Evolutionary conservation across 2,888 invertebrate genomes (phyloP).

Genomic region (Aphodius granarius): DNA sequence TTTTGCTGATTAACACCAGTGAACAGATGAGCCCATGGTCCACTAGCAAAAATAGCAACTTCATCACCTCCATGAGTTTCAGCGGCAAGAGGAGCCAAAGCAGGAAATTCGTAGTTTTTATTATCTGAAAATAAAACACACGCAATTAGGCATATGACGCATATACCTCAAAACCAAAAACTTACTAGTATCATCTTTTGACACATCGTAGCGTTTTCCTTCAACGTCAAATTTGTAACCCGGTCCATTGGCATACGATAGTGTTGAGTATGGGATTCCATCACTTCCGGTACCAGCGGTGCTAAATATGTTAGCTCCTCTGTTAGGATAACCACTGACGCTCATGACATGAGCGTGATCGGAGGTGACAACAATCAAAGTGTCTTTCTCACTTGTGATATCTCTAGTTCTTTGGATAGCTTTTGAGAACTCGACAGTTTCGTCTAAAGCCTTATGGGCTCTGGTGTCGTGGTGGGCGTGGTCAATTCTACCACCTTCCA

Average conservation of each 20-base stretch:
- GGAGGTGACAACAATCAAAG: conserved; percentile 76
- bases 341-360: conserved; percentile 81
- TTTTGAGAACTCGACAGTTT: conserved; percentile 72
- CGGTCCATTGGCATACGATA: conserved; percentile 73
- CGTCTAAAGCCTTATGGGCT: conserved; percentile 72
- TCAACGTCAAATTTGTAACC: conserved; percentile 51
- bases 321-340: conserved; percentile 70
- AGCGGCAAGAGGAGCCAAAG: conserved; percentile 62
- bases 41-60: conserved; percentile 75
- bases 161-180: neutral
- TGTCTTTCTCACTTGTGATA: conserved; percentile 66
- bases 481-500: conserved; percentile 78
- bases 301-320: conserved; percentile 64
- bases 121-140: conserved; percentile 47
- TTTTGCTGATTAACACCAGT: conserved; percentile 79
- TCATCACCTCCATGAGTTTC: conserved; percentile 78
- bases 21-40: conserved; percentile 82
- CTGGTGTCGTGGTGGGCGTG: conserved; percentile 73
- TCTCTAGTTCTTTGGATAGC: conserved; percentile 62
- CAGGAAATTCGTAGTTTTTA: conserved; percentile 60
- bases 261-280: conserved; percentile 66
- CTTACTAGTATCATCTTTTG: conserved; percentile 53
- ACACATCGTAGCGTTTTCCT: conserved; percentile 56
- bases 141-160: neutral
- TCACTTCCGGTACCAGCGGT: conserved; percentile 55